These are phyloP conservation scores for Thermophis baileyi DNA, from an alignment of 2,113 vertebrate species.

Conservation along the genomic window DNA sequence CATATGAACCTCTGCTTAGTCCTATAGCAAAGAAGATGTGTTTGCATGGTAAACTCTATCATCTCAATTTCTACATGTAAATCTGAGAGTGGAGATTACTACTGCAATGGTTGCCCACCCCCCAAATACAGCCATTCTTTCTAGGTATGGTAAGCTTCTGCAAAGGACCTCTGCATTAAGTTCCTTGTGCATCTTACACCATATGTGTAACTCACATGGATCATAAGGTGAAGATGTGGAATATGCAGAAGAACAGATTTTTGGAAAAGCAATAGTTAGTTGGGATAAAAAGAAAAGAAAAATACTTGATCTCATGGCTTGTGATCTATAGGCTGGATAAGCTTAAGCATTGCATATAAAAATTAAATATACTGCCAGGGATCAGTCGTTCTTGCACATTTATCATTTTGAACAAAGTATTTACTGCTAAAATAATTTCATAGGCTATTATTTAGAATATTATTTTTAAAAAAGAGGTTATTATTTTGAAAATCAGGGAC, in stretches of 20 bases:
- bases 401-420: background rate
- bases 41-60: background rate
- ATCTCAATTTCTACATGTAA: background rate
- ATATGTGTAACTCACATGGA: background rate
- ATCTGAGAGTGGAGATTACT: background rate
- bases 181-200: background rate
- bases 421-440: background rate
- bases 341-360: background rate
- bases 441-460: background rate
- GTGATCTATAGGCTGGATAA: background rate
- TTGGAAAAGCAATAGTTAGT: background rate
- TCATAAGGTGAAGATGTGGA: background rate
- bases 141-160: background rate
- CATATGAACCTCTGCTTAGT: background rate
- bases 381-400: background rate
- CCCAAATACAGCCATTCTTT: background rate
- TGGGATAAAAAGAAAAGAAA: background rate
- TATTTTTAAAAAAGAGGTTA: background rate
- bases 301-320: background rate
- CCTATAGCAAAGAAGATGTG: background rate
- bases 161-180: background rate
- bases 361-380: background rate
- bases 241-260: background rate
- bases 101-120: background rate
- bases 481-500: slow-evolving; percentile 4